Percentiles rank a stretch among this genome's conserved stretches.
Evolutionary conservation across 2,797 vertebrate genomes (phyloP).

Genomic region (Peromyscus nudipes): DNA sequence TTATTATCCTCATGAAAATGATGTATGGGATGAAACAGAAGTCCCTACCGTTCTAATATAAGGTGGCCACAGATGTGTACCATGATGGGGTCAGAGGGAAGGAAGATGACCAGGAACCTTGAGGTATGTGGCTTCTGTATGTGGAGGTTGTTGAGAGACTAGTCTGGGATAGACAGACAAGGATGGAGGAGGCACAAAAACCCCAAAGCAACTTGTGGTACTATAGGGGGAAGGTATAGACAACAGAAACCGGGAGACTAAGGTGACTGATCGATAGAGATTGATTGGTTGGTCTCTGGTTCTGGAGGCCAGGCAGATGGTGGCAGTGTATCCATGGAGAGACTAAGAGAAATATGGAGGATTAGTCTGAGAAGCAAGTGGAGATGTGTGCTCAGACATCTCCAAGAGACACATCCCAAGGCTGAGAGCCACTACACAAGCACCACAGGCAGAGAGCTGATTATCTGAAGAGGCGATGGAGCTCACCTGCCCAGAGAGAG

Average conservation of each 20-base stretch:
- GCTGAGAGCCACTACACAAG: rapidly evolving
- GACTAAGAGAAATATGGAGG: background rate
- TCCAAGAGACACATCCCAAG: background rate
- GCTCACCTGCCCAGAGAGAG: rapidly evolving
- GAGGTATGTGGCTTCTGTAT: background rate
- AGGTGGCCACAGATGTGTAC: too few relatives aligned
- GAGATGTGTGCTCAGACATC: background rate
- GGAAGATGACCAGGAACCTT: background rate
- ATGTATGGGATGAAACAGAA: background rate
- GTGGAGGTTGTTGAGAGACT: background rate
- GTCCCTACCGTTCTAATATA: background rate
- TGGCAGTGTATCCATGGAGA: background rate
- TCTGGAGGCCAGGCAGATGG: background rate
- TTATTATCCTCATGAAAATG: background rate
- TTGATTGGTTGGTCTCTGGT: background rate
- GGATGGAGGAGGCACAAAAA: background rate
- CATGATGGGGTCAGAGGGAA: background rate
- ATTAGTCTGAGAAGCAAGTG: background rate
- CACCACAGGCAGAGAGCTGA: background rate
- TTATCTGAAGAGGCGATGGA: background rate
- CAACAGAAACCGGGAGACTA: background rate
- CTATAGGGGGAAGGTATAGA: too few relatives aligned
- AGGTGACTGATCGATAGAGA: rapidly evolving
- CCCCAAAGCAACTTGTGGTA: background rate
- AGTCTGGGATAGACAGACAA: background rate